A percentile compares a stretch with the other conserved stretches of the same genome.
These are phyloP conservation scores for Helicorthomorpha holstii DNA, from an alignment of 1,140 invertebrate species.

Conservation along the genomic window DNA sequence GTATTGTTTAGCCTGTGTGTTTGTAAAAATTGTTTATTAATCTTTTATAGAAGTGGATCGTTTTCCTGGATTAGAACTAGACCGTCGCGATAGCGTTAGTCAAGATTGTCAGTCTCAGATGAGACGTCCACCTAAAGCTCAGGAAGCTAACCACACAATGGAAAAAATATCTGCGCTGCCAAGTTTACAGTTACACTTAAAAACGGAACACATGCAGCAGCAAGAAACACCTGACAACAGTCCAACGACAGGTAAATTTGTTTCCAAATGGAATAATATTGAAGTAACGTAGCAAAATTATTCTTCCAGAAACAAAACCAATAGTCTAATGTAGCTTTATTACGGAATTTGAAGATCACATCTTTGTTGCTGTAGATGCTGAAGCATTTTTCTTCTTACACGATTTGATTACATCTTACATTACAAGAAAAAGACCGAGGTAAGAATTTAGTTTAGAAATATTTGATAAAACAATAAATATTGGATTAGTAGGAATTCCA, in stretches of 20 bases:
- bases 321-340: conserved; percentile 90
- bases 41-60: conserved; percentile 55
- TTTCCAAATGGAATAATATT: no score
- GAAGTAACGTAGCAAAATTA: no score
- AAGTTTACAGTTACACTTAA: conserved; percentile 74
- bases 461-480: no score
- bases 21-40: conserved; percentile 1
- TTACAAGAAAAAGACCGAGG: conserved; percentile 73
- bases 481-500: no score
- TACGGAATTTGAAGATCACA: conserved; percentile 95
- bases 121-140: conserved; percentile 12
- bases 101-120: conserved; percentile 19
- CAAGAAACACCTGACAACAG: conserved; percentile 46
- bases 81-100: conserved; percentile 24
- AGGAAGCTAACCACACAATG: conserved; percentile 66
- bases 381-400: conserved; percentile 96
- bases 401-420: conserved; percentile 87
- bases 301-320: conserved; percentile 54
- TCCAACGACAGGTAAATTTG: conserved; percentile 39
- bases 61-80: conserved; percentile 68
- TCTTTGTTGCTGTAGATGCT: conserved; percentile 92
- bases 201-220: conserved; percentile 76
- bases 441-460: no score
- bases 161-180: conserved; percentile 93
- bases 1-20: neutral